Evolutionary conservation across 2,113 vertebrate genomes (phyloP).

Genomic region (Lethenteron reissneri): DNA sequence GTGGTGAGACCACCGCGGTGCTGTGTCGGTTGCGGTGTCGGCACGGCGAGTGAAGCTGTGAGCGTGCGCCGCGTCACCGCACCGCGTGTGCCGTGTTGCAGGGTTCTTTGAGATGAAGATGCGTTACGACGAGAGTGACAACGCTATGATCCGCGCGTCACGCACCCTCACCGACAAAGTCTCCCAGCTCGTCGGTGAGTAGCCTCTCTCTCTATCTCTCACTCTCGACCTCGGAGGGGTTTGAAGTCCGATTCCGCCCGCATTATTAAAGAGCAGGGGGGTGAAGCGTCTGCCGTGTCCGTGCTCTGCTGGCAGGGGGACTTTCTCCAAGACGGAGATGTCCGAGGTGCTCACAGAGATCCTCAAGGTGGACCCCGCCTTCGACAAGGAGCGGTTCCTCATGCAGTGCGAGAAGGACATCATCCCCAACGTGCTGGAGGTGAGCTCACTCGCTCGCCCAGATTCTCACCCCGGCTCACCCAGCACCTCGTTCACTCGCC

Average conservation of each 20-base stretch:
- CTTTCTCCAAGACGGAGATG: slow-evolving; percentile 89
- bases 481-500: no score
- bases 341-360: slow-evolving; percentile 85
- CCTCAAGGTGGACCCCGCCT: slow-evolving; percentile 53
- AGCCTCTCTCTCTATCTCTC: no score
- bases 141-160: slow-evolving; percentile 54
- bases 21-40: no score
- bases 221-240: no score
- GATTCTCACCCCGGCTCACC: no score
- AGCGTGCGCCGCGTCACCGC: no score
- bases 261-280: no score
- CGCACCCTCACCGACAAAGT: slow-evolving; percentile 69
- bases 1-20: no score
- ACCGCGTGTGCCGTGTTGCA: slow-evolving; percentile 13
- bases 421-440: slow-evolving; percentile 86
- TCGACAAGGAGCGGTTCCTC: slow-evolving; percentile 73
- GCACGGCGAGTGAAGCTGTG: no score
- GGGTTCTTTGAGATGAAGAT: slow-evolving; percentile 98
- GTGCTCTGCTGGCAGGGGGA: slow-evolving; percentile 29
- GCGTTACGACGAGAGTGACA: slow-evolving; percentile 90
- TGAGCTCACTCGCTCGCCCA: slow-evolving; percentile 14
- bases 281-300: neutral
- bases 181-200: slow-evolving; percentile 52
- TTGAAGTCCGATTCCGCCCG: no score
- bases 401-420: slow-evolving; percentile 65